phyloP scores from a whole-genome alignment of 2,797 vertebrate species.

The Manis pentadactyla region DNA sequence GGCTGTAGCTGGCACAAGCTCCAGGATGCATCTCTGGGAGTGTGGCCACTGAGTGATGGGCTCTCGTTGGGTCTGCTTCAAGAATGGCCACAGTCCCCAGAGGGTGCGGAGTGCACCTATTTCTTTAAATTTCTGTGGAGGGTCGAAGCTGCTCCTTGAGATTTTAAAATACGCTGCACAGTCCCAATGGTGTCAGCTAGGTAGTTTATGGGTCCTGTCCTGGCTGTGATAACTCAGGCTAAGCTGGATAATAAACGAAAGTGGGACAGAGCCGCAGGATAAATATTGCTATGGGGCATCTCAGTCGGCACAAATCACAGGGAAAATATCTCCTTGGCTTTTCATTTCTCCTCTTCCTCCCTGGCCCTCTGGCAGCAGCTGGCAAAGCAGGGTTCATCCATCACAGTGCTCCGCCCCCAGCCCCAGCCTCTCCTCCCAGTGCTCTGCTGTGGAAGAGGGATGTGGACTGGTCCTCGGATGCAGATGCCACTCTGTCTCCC shows the following conservation, averaged over 20 bases:
- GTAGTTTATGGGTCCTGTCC: constrained; percentile 77
- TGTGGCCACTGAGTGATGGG: neutral
- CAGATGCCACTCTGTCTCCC: neutral
- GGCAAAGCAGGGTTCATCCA: constrained; percentile 59
- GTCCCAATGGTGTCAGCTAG: constrained; percentile 73
- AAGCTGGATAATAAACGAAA: constrained; percentile 73
- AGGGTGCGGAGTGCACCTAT: neutral
- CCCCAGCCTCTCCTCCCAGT: neutral
- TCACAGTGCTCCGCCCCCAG: neutral
- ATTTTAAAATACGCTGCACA: constrained; percentile 67
- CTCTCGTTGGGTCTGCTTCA: neutral
- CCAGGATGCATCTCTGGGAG: neutral
- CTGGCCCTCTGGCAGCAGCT: constrained; percentile 63
- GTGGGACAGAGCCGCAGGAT: constrained; percentile 65
- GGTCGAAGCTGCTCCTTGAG: constrained; percentile 53
- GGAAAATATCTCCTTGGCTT: constrained; percentile 71
- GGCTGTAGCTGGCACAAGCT: neutral
- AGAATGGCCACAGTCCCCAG: neutral
- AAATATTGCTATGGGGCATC: constrained; percentile 73
- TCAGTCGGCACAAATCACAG: constrained; percentile 71
- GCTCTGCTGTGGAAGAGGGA: neutral
- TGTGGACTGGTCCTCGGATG: neutral
- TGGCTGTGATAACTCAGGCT: constrained; percentile 76
- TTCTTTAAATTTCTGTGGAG: constrained; percentile 45
- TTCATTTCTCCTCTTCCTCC: constrained; percentile 75